Percentiles rank a stretch among this genome's conserved stretches.
Conservation (phyloP, 2,888 invertebrate species). For the Syrphus vitripennis region DNA sequence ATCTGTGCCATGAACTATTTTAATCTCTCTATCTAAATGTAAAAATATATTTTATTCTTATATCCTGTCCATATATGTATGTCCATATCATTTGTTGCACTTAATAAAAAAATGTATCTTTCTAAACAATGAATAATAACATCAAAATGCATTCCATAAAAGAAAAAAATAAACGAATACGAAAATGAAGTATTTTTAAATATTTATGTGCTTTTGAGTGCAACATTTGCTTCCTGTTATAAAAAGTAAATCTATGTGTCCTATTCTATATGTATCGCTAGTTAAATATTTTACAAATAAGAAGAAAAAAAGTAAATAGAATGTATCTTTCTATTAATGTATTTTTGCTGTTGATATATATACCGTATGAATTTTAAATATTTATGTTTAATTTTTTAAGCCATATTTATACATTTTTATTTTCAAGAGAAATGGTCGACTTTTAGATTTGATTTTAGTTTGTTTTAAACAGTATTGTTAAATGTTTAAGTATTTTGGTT, state of each 20-base stretch:
- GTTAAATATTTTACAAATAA: slow-evolving; percentile 41
- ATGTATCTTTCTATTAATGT: slow-evolving; percentile 36
- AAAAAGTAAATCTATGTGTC: slow-evolving; percentile 55
- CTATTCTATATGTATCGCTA: slow-evolving; percentile 55
- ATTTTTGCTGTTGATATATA: slow-evolving; percentile 39
- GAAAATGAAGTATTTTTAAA: neutral
- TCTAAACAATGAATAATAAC: neutral
- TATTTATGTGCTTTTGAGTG: no score
- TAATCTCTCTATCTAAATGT: slow-evolving; percentile 17
- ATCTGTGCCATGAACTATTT: slow-evolving; percentile 49
- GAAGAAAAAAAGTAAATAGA: slow-evolving; percentile 8
- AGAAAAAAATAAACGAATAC: slow-evolving; percentile 5
- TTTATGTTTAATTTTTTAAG: neutral
- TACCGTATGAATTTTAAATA: neutral
- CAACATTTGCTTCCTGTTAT: slow-evolving; percentile 49
- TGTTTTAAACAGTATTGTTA: no score
- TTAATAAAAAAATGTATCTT: slow-evolving; percentile 25
- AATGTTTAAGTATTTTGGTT: no score
- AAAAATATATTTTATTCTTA: slow-evolving; percentile 26
- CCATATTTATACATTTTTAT: neutral
- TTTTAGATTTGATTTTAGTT: neutral
- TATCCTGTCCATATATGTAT: slow-evolving; percentile 54
- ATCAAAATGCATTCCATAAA: slow-evolving; percentile 1
- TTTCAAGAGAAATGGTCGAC: neutral
- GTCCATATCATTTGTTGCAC: slow-evolving; percentile 56